Evolutionary conservation across 2,797 vertebrate species (phyloP), one percentile per base, ranked within the genome.

Genomic region (Pseudocheirus occidentalis): DNA sequence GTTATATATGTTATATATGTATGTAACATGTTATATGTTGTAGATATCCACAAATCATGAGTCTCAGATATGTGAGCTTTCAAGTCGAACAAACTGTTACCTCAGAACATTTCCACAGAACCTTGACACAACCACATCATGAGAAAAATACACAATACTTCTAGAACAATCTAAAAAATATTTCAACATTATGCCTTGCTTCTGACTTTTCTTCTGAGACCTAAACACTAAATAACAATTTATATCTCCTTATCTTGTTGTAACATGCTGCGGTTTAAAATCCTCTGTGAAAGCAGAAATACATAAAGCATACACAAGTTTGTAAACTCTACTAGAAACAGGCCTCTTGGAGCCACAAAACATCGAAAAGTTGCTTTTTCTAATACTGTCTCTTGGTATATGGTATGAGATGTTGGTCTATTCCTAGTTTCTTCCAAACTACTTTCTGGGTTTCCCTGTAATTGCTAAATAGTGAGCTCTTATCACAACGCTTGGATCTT

Each of bases 231-330:
- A 54, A 58, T 58, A 10, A 56, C 14, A 52, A 10, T 89, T 31
- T 92, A 29, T 28, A 58, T 90, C 28, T 55, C 55, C 11, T 90
- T 90, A n/a, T 53, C 34, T 87, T 91, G 6, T 52, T 93, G 0
- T 95, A 62, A 87, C 55, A 52, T 56, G 34, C 28, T 89, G 27
- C 31, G 62, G 29, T 54, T n/a, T 57, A 29, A 96, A 94, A 96
- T 87, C 12, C 89, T 95, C 66, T 90, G 27, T 91, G 93, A 94
- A 62, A 81, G 62, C 58, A 66, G n/a, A 95, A 54, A 57, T 93
- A 40, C 27, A 40, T 14, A 90, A 94, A 95, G 46, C 2, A 81
- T 94, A 55, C 52, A 24, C n/a, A 24, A 53, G 4, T 53, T 94
- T 55, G 5, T 11, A 73, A 92, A 46, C 29, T 66, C 24, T 57